Conservation (phyloP, 1,140 invertebrate species). For the Brachionus koreanus region DNA sequence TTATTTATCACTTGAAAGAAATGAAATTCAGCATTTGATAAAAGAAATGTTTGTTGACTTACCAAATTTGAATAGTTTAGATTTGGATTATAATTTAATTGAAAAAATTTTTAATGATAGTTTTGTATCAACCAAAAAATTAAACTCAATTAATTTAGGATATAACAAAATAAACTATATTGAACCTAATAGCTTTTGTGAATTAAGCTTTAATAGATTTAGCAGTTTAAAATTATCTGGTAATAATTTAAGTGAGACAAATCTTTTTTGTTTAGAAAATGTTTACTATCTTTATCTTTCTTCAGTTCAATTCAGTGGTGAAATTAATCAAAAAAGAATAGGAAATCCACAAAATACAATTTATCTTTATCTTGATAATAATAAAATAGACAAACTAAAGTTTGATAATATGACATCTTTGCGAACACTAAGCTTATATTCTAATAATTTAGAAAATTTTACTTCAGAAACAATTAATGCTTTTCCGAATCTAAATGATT, state of each 20-base stretch:
- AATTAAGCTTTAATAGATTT: background rate
- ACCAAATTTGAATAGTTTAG: background rate
- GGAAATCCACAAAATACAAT: background rate
- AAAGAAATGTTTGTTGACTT: background rate
- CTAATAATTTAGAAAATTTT: background rate
- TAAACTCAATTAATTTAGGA: background rate
- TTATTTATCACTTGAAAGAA: background rate
- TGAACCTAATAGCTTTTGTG: background rate
- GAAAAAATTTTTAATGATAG: background rate
- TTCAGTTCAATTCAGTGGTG: background rate
- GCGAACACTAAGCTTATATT: no score
- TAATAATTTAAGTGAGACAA: background rate
- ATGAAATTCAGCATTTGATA: background rate
- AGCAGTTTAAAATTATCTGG: background rate
- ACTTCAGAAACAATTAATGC: background rate
- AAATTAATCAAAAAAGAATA: background rate
- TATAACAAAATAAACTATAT: background rate
- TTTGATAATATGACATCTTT: background rate
- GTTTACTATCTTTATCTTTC: background rate
- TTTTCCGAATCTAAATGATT: background rate
- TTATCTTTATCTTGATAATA: background rate
- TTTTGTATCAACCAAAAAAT: background rate
- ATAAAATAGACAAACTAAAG: background rate
- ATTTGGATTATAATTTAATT: background rate
- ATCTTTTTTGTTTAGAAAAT: background rate